Conservation (phyloP, 2,113 vertebrate genomes). For the Vireo altiloquus region DNA sequence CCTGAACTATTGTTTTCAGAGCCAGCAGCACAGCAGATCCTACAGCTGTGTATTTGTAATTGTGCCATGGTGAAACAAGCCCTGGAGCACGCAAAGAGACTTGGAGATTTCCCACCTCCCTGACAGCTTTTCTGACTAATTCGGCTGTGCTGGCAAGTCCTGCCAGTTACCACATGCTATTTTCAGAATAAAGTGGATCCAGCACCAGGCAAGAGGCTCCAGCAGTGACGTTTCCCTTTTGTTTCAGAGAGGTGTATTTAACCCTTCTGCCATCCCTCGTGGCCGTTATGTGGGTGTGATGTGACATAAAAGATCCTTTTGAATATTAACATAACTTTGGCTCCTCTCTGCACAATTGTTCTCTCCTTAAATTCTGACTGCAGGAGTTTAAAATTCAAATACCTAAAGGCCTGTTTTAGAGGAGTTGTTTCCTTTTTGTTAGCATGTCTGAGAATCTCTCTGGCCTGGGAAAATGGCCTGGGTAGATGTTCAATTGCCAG, state of each 20-base stretch:
- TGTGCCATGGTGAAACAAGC: neutral
- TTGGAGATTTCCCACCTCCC: slow-evolving; percentile 23
- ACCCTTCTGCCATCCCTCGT: neutral
- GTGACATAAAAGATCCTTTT: neutral
- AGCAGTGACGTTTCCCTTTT: neutral
- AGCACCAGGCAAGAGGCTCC: neutral
- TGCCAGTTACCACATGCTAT: neutral
- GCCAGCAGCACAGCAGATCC: neutral
- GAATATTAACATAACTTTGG: neutral
- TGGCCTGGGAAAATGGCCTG: neutral
- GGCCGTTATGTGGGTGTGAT: neutral
- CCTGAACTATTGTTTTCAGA: slow-evolving; percentile 5
- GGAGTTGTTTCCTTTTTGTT: neutral
- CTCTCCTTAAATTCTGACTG: neutral
- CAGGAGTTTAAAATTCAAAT: neutral
- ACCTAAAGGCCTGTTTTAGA: neutral
- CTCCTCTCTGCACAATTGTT: neutral
- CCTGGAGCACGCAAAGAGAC: neutral
- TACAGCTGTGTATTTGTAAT: neutral
- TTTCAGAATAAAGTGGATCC: neutral
- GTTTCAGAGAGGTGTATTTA: neutral
- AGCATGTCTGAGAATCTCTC: neutral
- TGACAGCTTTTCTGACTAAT: slow-evolving; percentile 7
- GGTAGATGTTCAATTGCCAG: neutral
- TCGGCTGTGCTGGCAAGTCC: neutral